Percentiles rank a stretch among this genome's conserved stretches.
These are phyloP conservation scores for Rhaphigaster nebulosa DNA, from an alignment of 2,888 invertebrate species.

Conservation along the genomic window DNA sequence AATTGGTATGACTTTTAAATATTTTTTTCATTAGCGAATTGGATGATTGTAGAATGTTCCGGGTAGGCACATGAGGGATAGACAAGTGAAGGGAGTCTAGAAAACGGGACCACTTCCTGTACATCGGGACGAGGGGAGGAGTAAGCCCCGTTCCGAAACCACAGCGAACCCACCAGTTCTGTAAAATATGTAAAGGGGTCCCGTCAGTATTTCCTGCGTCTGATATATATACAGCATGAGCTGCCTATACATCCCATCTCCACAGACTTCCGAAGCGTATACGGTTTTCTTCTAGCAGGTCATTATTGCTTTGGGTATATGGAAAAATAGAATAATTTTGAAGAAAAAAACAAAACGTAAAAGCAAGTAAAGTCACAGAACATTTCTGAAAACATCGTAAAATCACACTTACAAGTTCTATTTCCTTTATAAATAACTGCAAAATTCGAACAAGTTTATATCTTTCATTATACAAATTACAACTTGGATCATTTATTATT, in stretches of 20 bases:
- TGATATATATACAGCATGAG: neutral
- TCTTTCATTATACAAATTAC: no score
- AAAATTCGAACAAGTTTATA: no score
- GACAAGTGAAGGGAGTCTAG: neutral
- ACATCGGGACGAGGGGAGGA: neutral
- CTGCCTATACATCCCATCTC: neutral
- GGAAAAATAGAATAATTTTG: no score
- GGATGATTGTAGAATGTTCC: neutral
- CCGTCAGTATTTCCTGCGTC: neutral
- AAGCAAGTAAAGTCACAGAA: no score
- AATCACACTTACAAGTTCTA: no score
- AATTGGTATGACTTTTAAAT: neutral
- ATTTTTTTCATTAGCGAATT: neutral
- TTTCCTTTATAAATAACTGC: no score
- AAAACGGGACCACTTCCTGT: constrained; percentile 17
- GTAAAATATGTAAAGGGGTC: constrained; percentile 17
- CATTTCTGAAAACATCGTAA: no score
- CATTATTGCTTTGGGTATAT: neutral
- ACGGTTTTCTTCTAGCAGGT: neutral
- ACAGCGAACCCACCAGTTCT: neutral
- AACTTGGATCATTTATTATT: no score
- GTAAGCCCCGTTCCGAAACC: neutral
- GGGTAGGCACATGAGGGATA: neutral
- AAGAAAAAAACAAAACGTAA: no score
- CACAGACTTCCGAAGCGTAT: neutral